Evolutionary conservation across 1,140 invertebrate genomes (phyloP), one percentile per base, ranked within the genome.

Genomic region (Streblospio benedicti): DNA sequence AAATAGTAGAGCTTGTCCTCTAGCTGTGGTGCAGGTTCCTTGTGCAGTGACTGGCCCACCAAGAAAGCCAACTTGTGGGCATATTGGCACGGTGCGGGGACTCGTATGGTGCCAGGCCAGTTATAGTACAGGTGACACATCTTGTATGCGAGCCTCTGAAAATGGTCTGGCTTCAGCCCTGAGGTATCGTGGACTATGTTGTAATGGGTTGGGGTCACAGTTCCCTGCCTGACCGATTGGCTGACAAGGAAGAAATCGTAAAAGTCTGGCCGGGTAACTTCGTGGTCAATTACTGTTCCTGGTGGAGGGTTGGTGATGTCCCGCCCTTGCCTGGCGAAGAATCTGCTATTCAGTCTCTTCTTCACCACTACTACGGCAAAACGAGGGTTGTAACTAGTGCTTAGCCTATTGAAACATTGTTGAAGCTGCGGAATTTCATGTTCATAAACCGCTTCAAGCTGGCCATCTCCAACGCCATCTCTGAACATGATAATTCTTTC

Each of bases 401-500:
- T 25, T 25, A 32, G 12, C 6, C 14, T 31, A 30, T 32, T 57
- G 27, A 56, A 31, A 2, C 35, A 58, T 28, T 49, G 41, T 20
- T 20, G 14, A 28, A 56, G 23, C 54, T 62, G 54, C n/a, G 18
- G n/a, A 12, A 62, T 81, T 80, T 97, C 93, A 68, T 88, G 87
- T 0, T 86, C 79, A 33, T 79, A 70, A 5, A 89, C 82, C 1
- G 82, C 67, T 2, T 84, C 79, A 2, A 97, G 67, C 71, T 93
- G 87, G 0, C 91, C 90, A 76, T 96, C 91, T 18, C 90, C 86
- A 4, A 97, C 89, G 31, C 93, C 93, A 80, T 97, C 93, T 60
- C 93, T 82, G 77, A 86, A 97, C n/a, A 97, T 83, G 9, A 97
- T 81, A 33, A 97, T 88, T 66, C 83, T 85, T 2, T 86, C 81